These are phyloP conservation scores for Picus viridis DNA, from an alignment of 2,797 vertebrate species.

Conservation along the genomic window DNA sequence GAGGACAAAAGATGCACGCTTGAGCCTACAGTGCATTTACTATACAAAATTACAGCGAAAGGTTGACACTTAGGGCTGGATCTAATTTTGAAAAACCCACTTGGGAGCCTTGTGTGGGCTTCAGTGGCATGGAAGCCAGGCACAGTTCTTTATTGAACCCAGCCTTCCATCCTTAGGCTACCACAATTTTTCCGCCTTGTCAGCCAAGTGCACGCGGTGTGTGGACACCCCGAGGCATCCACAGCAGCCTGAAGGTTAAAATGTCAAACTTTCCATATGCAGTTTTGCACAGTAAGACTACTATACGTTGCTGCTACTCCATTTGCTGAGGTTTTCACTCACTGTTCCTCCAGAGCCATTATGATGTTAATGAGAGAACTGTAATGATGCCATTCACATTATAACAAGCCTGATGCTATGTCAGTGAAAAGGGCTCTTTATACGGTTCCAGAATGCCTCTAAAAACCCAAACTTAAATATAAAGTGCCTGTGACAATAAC, in stretches of 20 bases:
- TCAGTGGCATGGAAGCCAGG: conserved; percentile 50
- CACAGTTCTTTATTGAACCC: conserved; percentile 46
- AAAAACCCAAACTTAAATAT: conserved; percentile 63
- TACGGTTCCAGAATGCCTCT: conserved; percentile 55
- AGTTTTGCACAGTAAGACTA: conserved; percentile 31
- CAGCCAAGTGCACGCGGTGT: conserved; percentile 30
- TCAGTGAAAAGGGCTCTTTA: conserved; percentile 70
- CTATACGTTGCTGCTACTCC: conserved; percentile 40
- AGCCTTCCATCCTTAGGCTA: conserved; percentile 54
- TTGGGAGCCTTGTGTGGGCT: conserved; percentile 53
- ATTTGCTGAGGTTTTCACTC: conserved; percentile 67
- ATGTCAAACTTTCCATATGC: conserved; percentile 42
- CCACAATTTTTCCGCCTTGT: conserved; percentile 48
- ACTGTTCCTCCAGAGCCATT: conserved; percentile 63
- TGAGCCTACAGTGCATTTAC: conserved; percentile 20
- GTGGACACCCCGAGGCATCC: conserved; percentile 49
- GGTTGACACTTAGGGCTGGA: conserved; percentile 29
- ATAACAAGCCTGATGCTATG: conserved; percentile 55
- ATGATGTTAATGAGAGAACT: conserved; percentile 70
- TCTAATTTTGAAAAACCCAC: conserved; percentile 57
- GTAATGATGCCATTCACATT: conserved; percentile 74
- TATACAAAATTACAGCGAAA: conserved; percentile 42
- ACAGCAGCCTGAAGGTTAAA: conserved; percentile 65
- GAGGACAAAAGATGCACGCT: conserved; percentile 31
- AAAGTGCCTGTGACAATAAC: conserved; percentile 42